A percentile compares a stretch with the other conserved stretches of the same genome.
These are phyloP conservation scores for Nyctibius grandis DNA, from an alignment of 2,797 vertebrate genomes.

Conservation along the genomic window DNA sequence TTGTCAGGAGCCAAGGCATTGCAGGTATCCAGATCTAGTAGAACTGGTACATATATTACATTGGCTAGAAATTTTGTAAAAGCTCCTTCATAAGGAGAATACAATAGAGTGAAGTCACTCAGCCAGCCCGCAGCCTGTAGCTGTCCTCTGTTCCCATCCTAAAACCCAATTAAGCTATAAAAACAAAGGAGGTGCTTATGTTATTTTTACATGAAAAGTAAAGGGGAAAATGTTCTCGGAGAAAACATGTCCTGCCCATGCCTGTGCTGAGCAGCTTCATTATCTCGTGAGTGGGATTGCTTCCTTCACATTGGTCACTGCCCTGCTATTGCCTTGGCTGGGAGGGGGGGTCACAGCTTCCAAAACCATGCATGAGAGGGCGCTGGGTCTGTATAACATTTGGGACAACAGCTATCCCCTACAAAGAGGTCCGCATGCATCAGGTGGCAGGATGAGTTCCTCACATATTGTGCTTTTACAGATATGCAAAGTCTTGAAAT, in stretches of 20 bases:
- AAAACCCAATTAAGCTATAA: background rate
- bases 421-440: background rate
- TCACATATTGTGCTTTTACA: background rate
- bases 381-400: accelerated
- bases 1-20: background rate
- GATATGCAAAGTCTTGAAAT: background rate
- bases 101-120: background rate
- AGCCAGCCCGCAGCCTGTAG: background rate
- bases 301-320: background rate
- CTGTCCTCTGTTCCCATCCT: background rate
- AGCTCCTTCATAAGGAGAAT: background rate
- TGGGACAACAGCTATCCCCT: background rate
- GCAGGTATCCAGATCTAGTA: background rate
- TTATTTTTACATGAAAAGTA: background rate
- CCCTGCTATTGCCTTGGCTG: background rate
- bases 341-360: background rate
- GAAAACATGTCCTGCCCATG: background rate
- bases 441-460: accelerated
- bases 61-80: background rate
- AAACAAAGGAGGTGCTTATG: background rate
- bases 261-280: background rate
- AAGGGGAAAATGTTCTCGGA: background rate
- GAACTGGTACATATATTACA: background rate
- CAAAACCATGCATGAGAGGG: accelerated
- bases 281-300: background rate